Evolutionary conservation across 2,888 invertebrate genomes (phyloP), one percentile per base, ranked within the genome.

Genomic region (Oxystoma pomonae): DNA sequence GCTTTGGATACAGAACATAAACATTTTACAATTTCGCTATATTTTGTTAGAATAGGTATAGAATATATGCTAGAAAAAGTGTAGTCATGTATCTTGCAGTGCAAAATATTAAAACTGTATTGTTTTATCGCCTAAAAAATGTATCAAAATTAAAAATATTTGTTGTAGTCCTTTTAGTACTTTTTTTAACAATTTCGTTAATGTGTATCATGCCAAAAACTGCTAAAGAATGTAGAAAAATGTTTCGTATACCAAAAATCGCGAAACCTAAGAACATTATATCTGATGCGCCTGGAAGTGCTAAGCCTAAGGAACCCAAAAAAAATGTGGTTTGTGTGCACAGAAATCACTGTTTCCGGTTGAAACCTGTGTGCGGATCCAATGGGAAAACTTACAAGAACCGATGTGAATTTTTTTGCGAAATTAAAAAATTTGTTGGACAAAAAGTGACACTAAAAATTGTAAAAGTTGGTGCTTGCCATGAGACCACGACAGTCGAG

Each of bases 361-460:
- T 35, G 12, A 35, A 35, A 35, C 60, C 60, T 9, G 21, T 60
- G n/a, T 60, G 60, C 35, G 56, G 56, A 5, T 55, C 60, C 5
- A 21, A 60, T 12, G 56, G 56, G 16, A n/a, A 16, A 19, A 60
- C 60, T 9, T 60, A 21, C 16, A 16, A 21, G 16, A 60, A 60
- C 17, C n/a, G 19, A 17, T 60, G 60, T 21, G 5, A 16, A 20
- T 60, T 60, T 19, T n/a, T 21, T 21, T 60, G 60, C 16, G 18
- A 55, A 67, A 73, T 1, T 69, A 71, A 53, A 53, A 53, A 53
- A n/a, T 17, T 53, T 9, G n/a, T 35, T 7, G 35, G 35, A 35
- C 3, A 7, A 35, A 35, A 35, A 12, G 35, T 12, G 12, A 12
- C 3, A 7, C 35, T 35, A 7, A 35, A 35, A 35, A 35, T 35